Conservation (phyloP, 2,888 invertebrate species). For the Ophion ventricosus region DNA sequence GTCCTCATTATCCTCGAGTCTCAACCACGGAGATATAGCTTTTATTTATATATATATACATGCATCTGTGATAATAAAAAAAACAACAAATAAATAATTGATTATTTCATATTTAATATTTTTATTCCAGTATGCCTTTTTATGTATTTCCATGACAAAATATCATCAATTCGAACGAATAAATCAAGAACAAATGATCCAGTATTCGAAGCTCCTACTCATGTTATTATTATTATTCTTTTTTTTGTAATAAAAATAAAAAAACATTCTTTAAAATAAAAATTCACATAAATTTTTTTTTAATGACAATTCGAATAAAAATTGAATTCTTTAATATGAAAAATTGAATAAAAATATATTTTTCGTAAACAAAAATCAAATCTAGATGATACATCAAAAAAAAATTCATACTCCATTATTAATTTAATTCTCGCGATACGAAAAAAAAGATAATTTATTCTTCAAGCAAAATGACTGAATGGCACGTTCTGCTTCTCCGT, state of each 20-base stretch:
- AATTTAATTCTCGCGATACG: not conserved
- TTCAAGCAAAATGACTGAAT: not conserved
- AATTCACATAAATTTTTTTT: not conserved
- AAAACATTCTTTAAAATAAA: not conserved
- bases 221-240: not conserved
- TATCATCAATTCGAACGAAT: not conserved
- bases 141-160: not conserved
- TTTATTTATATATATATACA: constrained; percentile 37
- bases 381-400: too few relatives aligned
- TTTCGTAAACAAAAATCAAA: not conserved
- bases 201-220: not conserved
- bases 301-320: too few relatives aligned
- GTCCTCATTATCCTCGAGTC: constrained; percentile 54
- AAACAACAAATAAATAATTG: constrained; percentile 26
- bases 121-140: not conserved
- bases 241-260: not conserved
- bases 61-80: constrained; percentile 17
- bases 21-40: constrained; percentile 28
- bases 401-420: too few relatives aligned
- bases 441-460: not conserved
- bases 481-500: not conserved
- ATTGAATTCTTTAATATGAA: too few relatives aligned
- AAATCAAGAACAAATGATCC: not conserved
- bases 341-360: not conserved
- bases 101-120: not conserved